Base-by-base conservation (phyloP, 2,797 vertebrate species). In the Gouania willdenowi region DNA sequence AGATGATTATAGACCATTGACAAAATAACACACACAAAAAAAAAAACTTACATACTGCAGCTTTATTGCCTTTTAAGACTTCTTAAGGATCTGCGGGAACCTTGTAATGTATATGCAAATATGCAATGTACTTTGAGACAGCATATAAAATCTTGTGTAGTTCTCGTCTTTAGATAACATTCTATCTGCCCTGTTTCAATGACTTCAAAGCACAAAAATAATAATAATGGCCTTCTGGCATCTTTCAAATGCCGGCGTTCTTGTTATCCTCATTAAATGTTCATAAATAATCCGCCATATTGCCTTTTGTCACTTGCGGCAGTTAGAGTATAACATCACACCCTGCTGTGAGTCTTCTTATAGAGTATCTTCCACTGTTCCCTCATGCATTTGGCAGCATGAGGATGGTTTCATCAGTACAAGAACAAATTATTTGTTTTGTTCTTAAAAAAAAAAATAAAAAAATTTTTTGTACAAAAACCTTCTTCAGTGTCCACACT, bases 221-320 rank as follows among this genome's bases (percentile, higher is more conserved):
- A 52, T 51, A 71, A 36, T 18, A 62, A 70, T 22, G 15, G 33
- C 51, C 38, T 52, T 38, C 35, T 57, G 29, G 53, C 37, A 41
- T n/a, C 28, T 38, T 61, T 41, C 40, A 48, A 57, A 55, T 21
- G 30, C 12, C 35, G 27, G 33, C 16, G 40, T 52, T 56, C 23
- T 70, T 48, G 8, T 33, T 55, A 38, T 67, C 54, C 66, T 78
- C 66, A 66, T 82, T 77, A 74, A 43, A 61, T 27, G 50, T 16
- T 46, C 66, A 68, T 51, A 65, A 54, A 61, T 52, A 67, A 48
- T 54, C 26, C 24, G 37, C 37, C 48, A 26, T 55, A 55, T 33
- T 52, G 35, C 16, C 24, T 26, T 48, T 61, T 57, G 68, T 58
- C 37, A 19, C 49, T 43, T 16, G 20, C 4, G 4, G 15, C 38